Conservation (phyloP, 2,888 invertebrate genomes). For the Plebejus anna region DNA sequence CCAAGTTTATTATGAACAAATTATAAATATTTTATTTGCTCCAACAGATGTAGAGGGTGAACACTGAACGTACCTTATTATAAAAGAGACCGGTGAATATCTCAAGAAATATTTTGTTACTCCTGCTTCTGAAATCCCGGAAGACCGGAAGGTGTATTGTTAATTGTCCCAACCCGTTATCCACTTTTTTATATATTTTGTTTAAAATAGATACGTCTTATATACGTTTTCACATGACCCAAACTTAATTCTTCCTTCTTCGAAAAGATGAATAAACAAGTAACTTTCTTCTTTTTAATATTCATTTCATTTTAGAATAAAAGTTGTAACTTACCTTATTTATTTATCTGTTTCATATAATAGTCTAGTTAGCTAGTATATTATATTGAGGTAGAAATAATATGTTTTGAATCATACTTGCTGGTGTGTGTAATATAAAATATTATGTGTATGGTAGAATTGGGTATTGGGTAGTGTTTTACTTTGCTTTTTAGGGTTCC, state of each 20-base stretch:
- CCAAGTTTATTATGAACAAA: slow-evolving; percentile 17
- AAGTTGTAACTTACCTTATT: no score
- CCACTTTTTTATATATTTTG: neutral
- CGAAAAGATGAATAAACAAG: no score
- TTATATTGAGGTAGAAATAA: neutral
- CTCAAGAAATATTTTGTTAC: slow-evolving; percentile 10
- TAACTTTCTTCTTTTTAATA: no score
- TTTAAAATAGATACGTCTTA: no score
- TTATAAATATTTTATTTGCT: slow-evolving; percentile 10
- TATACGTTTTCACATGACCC: no score
- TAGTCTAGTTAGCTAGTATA: neutral
- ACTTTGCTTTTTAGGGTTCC: neutral
- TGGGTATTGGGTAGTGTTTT: neutral
- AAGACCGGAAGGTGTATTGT: slow-evolving; percentile 13
- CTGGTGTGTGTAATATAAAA: neutral
- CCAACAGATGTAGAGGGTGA: neutral
- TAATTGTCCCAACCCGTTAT: slow-evolving; percentile 1
- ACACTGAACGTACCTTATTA: neutral
- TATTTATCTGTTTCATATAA: neutral
- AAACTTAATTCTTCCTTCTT: no score
- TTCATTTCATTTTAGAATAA: no score
- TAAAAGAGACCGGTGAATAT: neutral
- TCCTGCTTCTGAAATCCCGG: slow-evolving; percentile 5
- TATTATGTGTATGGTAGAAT: no score
- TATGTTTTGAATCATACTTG: neutral